These are phyloP conservation scores for Vulpes vulpes DNA, from an alignment of 2,113 vertebrate genomes.

Conservation along the genomic window DNA sequence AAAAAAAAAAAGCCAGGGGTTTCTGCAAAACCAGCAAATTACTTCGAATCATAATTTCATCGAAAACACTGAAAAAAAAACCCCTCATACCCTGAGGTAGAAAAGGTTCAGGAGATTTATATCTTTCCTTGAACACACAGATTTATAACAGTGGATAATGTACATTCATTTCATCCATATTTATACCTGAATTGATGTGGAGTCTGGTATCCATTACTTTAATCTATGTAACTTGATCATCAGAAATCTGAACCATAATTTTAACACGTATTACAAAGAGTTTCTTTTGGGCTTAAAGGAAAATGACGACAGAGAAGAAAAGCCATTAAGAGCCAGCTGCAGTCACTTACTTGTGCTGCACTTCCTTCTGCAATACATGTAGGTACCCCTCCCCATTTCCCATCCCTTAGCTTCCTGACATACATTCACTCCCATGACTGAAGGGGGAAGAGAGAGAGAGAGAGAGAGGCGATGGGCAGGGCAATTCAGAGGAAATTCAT, in stretches of 20 bases:
- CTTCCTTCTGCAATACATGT: conserved; percentile 76
- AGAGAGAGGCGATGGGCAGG: conserved; percentile 44
- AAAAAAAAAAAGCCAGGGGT: conserved; percentile 67
- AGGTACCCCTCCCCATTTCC: conserved; percentile 66
- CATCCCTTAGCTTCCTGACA: conserved; percentile 15
- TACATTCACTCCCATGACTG: background rate
- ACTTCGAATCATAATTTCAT: conserved; percentile 85
- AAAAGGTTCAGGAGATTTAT: conserved; percentile 88
- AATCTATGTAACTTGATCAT: conserved; percentile 91
- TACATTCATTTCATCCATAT: conserved; percentile 90
- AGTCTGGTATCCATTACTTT: conserved; percentile 90
- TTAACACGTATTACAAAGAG: conserved; percentile 89
- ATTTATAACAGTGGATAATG: conserved; percentile 89
- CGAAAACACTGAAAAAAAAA: conserved; percentile 80
- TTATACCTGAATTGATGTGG: conserved; percentile 88
- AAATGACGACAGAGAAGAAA: conserved; percentile 85
- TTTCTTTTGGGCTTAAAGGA: conserved; percentile 86
- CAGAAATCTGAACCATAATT: conserved; percentile 89
- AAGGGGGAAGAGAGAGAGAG: background rate
- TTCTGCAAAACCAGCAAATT: conserved; percentile 86
- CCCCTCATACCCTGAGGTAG: conserved; percentile 84
- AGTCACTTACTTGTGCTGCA: conserved; percentile 83
- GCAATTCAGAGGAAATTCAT: conserved; percentile 77
- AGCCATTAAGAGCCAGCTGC: conserved; percentile 86
- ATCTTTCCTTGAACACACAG: conserved; percentile 87